Base-by-base conservation (phyloP, 2,888 invertebrate species). In the Coelogynopora nodosa region DNA sequence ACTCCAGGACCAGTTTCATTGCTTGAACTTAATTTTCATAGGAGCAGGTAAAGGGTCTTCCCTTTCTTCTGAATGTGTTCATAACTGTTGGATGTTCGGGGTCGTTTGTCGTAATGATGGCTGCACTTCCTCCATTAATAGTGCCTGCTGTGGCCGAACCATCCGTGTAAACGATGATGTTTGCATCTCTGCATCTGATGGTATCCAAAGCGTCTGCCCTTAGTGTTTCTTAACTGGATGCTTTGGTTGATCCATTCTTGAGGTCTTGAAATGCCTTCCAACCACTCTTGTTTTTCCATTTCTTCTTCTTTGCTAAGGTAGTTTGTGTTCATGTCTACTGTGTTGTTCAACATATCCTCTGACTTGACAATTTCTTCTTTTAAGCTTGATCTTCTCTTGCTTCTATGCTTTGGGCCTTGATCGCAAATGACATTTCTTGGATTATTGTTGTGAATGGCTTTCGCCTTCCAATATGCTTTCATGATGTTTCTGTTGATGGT, bases 121-220 rank as follows among this genome's bases (percentile, higher is more conserved):
- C 84, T 74, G 74, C 74, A 26, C 23, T 74, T 26, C 29, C 84
- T 0, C 84, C 84, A 31, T 84, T 84, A 0, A 31, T 67, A 23
- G 84, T 84, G 18, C 84, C 31, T 23, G 2, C 84, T 0, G 84
- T 5, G 0, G 28, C 84, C 0, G 84, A 84, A 0, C 84, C 84
- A 18, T 84, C 31, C 31, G 84, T 84, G 84, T 23, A 84, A 10
- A 49, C 27, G 0, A 2, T 30, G 83, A n/a, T 83, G 2, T 30
- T 29, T 26, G 74, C 23, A n/a, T 74, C 23, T 74, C 74, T 74
- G 18, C 23, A 10, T 5, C 74, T 74, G 74, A 23, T 74, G 27
- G 74, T 74, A 74, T 5, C 27, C 5, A 74, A n/a, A 5, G 74
- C 74, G 74, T 74, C 23, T n/a, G 5, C 23, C 27, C 23, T 74